Evolutionary conservation across 2,888 invertebrate genomes (phyloP), one percentile per base, ranked within the genome.

Genomic region (Endomychus coccineus): DNA sequence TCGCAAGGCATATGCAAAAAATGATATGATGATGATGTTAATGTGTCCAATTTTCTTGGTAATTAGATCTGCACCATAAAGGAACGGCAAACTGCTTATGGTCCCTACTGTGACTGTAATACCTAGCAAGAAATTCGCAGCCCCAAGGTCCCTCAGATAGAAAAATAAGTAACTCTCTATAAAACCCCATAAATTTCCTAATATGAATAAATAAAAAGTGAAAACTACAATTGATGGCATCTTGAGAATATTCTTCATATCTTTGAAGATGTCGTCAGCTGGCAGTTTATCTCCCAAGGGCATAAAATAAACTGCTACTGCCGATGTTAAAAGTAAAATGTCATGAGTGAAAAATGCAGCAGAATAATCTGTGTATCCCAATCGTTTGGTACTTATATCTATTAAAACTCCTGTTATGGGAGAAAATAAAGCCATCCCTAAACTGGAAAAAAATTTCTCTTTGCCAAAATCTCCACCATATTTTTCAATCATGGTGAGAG

Each of bases 141-240:
- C 86, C 11, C 86, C 82, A 44, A 89, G 70, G 62, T 88, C 87
- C 64, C 82, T 83, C 44, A 90, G 71, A 62, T 86, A 90, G 56
- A 89, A 74, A 62, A 89, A 91, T 17, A 91, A 68, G 61, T 86
- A 91, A 33, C 85, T 86, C 63, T 91, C 90, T 36, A 90, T 85
- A 63, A 88, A 88, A 16, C 90, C 90, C 81, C 86, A 88, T 60
- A 87, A 78, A 55, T 86, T 84, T 40, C 91, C 91, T 50, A 90
- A 71, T 16, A 82, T 74, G 56, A 87, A 85, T 25, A 90, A 70
- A 61, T 88, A 83, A 52, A 83, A 69, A 55, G 91, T 80, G 56
- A 91, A 88, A 25, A 83, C 71, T 19, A 83, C 77, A 27, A 90
- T 80, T 52, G 85, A 81, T 0, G 83, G 80, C 73, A 86, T 79